These are phyloP conservation scores for Drosophila asahinai DNA, from an alignment of 1,140 invertebrate genomes.

Conservation along the genomic window DNA sequence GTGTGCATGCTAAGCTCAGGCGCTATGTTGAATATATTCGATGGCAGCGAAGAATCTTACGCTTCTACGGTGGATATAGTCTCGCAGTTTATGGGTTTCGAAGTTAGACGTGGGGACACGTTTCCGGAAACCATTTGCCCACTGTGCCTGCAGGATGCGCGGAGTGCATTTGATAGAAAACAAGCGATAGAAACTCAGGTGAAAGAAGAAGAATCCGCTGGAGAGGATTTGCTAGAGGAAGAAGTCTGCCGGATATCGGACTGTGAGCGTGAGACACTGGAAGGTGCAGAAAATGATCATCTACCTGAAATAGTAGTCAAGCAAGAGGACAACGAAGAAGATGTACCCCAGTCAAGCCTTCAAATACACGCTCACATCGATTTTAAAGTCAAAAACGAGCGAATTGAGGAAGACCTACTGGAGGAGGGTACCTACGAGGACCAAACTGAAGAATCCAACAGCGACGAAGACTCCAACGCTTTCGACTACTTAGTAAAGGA, in stretches of 20 bases:
- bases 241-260: not conserved
- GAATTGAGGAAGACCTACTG: not conserved
- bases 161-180: not conserved
- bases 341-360: not conserved
- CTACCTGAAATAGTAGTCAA: not conserved
- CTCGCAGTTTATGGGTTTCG: not conserved
- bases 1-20: not conserved
- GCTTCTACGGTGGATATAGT: not conserved
- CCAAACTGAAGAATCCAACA: not conserved
- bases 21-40: slow-evolving; percentile 11
- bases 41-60: not conserved
- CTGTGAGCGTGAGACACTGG: not conserved
- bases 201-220: not conserved
- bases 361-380: not conserved
- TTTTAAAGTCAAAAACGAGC: not conserved
- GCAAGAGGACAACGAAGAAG: not conserved
- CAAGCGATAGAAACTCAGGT: not conserved
- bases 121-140: slow-evolving; percentile 1
- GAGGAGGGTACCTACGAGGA: not conserved
- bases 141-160: not conserved
- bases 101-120: not conserved
- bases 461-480: not conserved
- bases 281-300: too few relatives aligned
- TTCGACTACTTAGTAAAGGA: not conserved
- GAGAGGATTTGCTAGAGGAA: not conserved